Evolutionary conservation across 2,113 vertebrate species (phyloP), one percentile per base, ranked within the genome.

Genomic region (Syrrhaptes paradoxus): DNA sequence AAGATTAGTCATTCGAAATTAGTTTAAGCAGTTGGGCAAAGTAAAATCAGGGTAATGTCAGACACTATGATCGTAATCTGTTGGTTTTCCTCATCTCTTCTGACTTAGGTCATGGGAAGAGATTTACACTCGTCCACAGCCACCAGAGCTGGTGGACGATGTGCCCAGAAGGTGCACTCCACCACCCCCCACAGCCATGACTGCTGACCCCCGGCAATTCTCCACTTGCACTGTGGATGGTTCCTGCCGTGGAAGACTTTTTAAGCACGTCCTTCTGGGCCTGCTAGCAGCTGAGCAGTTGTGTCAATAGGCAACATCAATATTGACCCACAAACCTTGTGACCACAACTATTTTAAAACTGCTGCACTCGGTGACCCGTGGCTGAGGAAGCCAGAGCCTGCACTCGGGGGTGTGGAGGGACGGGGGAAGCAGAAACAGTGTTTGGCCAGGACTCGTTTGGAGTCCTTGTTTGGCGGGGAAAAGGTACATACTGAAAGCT

Each of bases 291-390:
- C 80, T 66, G 78, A 92, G 66, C 22, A 1, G 80, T 93, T 96
- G 87, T 92, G 94, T 95, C 91, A 94, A 90, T 75, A 93, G 83
- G 82, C 97, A 96, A 87, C 96, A 95, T 90, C 87, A 74, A 71
- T 83, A 93, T 79, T 92, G 94, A 92, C 92, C 70, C 85, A 96
- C 89, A 81, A 89, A 81, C 67, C 95, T 91, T 89, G 71, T 89
- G 92, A 94, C 93, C 71, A 18, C 85, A 90, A 90, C 87, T 95
- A 90, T 97, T 96, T 95, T 82, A 68, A 85, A 96, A 93, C 93
- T 4, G 68, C 65, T 93, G 87, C 89, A 85, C 95, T 95, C 29
- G 0, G 89, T 96, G 96, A 98, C 94, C 94, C 11, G 25, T 68
- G 61, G 82, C 71, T 85, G 90, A 92, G 89, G 67, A 63, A 94